phyloP scores from a whole-genome alignment of 2,113 vertebrate genomes.

The Corythoichthys intestinalis region DNA sequence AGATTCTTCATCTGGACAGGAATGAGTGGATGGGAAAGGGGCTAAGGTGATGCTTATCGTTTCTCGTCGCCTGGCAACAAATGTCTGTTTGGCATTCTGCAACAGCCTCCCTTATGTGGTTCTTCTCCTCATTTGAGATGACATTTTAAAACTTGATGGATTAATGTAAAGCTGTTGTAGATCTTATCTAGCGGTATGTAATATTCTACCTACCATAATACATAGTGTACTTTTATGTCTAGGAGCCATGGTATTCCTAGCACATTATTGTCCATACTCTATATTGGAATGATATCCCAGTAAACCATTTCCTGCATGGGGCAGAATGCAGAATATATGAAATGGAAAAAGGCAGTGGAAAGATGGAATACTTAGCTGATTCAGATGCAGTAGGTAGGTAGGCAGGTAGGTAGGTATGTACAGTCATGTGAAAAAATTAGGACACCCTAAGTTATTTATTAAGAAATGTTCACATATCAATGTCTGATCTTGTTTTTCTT shows the following conservation, averaged over 20 bases:
- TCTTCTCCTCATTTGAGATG: constrained; percentile 5
- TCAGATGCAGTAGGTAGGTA: too few species aligned
- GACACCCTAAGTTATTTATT: too few species aligned
- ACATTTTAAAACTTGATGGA: not conserved
- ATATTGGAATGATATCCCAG: too few species aligned
- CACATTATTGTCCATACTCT: not conserved
- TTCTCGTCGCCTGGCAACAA: constrained; percentile 40
- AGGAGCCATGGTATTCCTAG: not conserved
- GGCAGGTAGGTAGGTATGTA: too few species aligned
- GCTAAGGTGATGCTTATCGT: constrained; percentile 20
- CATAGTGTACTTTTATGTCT: not conserved
- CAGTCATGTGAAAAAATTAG: too few species aligned
- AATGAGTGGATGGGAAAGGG: constrained; percentile 3
- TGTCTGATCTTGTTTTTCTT: too few species aligned
- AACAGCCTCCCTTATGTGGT: not conserved
- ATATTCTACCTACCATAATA: not conserved
- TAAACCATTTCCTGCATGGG: too few species aligned
- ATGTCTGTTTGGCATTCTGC: constrained; percentile 17
- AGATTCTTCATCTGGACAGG: constrained; percentile 27
- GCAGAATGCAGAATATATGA: too few species aligned
- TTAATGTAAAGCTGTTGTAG: not conserved
- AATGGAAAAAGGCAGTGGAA: too few species aligned
- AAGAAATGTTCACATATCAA: too few species aligned
- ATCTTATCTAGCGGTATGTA: too few species aligned
- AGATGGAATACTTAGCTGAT: too few species aligned